phyloP scores from a whole-genome alignment of 35 echinoderm and acorn worm genomes.

The Lytechinus variegatus region DNA sequence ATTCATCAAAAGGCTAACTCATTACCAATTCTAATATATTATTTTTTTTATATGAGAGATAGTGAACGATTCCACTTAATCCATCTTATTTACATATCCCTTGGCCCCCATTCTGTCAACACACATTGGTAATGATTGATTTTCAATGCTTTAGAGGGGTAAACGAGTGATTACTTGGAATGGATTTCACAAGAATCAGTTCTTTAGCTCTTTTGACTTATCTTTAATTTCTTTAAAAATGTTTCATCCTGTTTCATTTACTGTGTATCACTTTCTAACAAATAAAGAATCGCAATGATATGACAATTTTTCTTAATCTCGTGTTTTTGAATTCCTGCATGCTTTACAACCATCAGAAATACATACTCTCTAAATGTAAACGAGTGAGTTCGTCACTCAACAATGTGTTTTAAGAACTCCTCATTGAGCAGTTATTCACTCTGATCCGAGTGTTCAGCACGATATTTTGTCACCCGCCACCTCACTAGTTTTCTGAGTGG shows the following conservation, averaged over 20 bases:
- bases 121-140: background rate
- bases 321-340: too few relatives aligned
- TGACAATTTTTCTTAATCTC: too few relatives aligned
- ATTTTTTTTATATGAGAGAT: background rate
- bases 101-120: background rate
- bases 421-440: too few relatives aligned
- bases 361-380: too few relatives aligned
- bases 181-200: background rate
- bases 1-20: background rate
- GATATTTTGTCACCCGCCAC: too few relatives aligned
- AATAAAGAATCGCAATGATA: too few relatives aligned
- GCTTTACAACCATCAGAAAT: too few relatives aligned
- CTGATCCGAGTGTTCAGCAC: too few relatives aligned
- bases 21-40: background rate
- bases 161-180: background rate
- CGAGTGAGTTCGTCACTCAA: too few relatives aligned
- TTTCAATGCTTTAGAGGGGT: background rate
- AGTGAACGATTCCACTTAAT: background rate
- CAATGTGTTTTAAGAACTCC: too few relatives aligned
- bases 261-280: too few relatives aligned
- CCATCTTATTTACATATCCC: background rate
- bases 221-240: background rate
- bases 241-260: background rate
- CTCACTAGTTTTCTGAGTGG: too few relatives aligned
- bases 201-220: background rate